Evolutionary conservation across 1,140 invertebrate genomes (phyloP), one percentile per base, ranked within the genome.

Genomic region (Panagrolaimus sp.): DNA sequence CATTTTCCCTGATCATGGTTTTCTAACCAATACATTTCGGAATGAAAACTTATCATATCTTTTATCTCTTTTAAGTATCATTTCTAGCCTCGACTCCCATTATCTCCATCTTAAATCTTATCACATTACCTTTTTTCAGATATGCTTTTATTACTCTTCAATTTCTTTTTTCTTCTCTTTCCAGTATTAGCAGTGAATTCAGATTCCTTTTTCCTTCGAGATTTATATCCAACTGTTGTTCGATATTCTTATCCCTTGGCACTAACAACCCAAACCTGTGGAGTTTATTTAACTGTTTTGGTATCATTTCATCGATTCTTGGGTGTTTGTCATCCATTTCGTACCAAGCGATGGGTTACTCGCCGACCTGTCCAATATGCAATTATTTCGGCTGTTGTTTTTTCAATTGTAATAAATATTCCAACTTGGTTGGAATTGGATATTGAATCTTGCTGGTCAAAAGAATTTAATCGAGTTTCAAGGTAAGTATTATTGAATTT

Each of bases 131-230:
- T 0, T 71, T 44, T 76, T 76, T 74, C 58, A 72, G 80, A 82
- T 55, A 63, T 82, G 5, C 38, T 82, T 7, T 77, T 82, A 26
- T 64, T 82, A 10, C 26, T 79, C 9, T 82, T 79, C 70, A 82
- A 82, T 55, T 83, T 82, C 67, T 83, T 78, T 66, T 83, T 82
- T 63, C 75, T 83, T 26, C 73, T 83, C 21, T 71, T 82, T 38
- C 80, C 80, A 14, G 80, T 83, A 1, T 69, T 83, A 9, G 81
- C 81, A 38, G 76, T 76, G 12, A 78, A 83, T 58, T 73, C 74
- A 14, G 71, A 83, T 24, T 76, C 68, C 28, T 79, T 82, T 65
- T 75, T 80, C 26, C 74, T 80, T 44, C 81, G 83, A 47, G 73
- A 80, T 55, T 43, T 71, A 7, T 82, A 83, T 65, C 78, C 80